Conservation (phyloP, 2,888 invertebrate species). For the Vannuccia rotundouncinata region DNA sequence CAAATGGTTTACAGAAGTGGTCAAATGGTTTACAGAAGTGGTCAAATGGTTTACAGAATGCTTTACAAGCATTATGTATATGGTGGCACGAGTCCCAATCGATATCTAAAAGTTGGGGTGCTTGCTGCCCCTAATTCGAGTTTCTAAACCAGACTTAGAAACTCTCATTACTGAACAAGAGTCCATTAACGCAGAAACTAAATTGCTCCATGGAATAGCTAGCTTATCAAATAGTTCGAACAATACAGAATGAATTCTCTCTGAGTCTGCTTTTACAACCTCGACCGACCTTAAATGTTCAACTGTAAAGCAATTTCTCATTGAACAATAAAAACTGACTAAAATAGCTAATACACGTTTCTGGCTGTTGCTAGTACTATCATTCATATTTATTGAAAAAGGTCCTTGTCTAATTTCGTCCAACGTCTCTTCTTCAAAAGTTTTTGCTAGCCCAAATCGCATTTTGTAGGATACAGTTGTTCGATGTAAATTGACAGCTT, state of each 20-base stretch:
- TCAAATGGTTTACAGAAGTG: slow-evolving; percentile 42
- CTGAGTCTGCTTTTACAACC: slow-evolving; percentile 35
- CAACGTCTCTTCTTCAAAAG: slow-evolving; percentile 35
- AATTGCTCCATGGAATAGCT: slow-evolving; percentile 43
- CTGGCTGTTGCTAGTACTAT: slow-evolving; percentile 41
- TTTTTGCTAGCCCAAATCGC: slow-evolving; percentile 30
- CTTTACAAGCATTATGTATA: slow-evolving; percentile 44
- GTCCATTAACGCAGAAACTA: slow-evolving; percentile 43
- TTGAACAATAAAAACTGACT: slow-evolving; percentile 9
- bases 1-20: slow-evolving; percentile 42
- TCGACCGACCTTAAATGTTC: slow-evolving; percentile 36
- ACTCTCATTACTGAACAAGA: slow-evolving; percentile 44
- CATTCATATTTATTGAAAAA: slow-evolving; percentile 41
- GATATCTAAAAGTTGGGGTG: slow-evolving; percentile 44
- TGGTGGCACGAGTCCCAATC: slow-evolving; percentile 45
- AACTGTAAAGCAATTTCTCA: background rate
- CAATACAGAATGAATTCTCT: too few relatives aligned
- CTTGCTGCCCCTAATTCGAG: slow-evolving; percentile 40
- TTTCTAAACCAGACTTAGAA: slow-evolving; percentile 43
- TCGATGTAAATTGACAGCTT: slow-evolving; percentile 12
- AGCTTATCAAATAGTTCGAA: slow-evolving; percentile 40
- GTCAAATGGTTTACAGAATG: slow-evolving; percentile 43
- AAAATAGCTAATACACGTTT: slow-evolving; percentile 41
- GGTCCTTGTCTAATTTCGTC: background rate
- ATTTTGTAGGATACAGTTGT: slow-evolving; percentile 37